Percentiles rank a stretch among this genome's conserved stretches.
Evolutionary conservation across 2,113 vertebrate species (phyloP).

Genomic region (Carassius auratus): DNA sequence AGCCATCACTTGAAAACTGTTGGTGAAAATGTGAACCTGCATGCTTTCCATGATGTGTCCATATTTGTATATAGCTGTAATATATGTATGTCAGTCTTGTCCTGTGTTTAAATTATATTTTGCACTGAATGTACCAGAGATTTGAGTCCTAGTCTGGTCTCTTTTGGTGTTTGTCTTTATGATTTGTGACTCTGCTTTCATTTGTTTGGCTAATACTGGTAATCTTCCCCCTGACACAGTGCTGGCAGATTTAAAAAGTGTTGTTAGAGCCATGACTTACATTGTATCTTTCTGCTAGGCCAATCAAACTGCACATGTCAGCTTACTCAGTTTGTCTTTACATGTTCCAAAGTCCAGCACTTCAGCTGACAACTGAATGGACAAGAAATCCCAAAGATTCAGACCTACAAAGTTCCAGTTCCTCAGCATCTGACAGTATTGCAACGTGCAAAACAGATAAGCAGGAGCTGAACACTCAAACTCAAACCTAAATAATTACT

Average conservation of each 20-base stretch:
- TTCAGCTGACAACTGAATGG: too few species aligned
- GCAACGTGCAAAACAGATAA: not conserved
- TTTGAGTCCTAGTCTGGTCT: constrained; percentile 35
- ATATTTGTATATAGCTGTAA: constrained; percentile 64
- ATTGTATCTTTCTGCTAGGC: constrained; percentile 1
- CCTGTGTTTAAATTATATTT: constrained; percentile 63
- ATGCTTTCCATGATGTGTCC: constrained; percentile 51
- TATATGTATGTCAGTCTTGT: constrained; percentile 62
- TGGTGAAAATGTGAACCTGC: constrained; percentile 46
- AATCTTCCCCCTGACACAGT: not conserved
- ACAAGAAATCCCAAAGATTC: not conserved
- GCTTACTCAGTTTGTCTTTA: not conserved
- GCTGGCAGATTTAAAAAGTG: not conserved
- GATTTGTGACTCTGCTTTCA: constrained; percentile 4
- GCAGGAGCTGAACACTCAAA: not conserved
- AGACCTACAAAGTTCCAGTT: not conserved
- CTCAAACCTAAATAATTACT: not conserved
- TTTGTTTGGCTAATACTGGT: not conserved
- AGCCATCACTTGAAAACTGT: constrained; percentile 37
- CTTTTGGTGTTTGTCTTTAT: constrained; percentile 44
- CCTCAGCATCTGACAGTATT: not conserved
- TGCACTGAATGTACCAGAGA: constrained; percentile 65
- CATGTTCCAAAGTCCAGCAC: constrained; percentile 9
- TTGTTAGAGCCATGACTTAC: not conserved
- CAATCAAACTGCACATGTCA: constrained; percentile 8